phyloP scores from a whole-genome alignment of 2,888 invertebrate genomes.

The Clostera curtula region DNA sequence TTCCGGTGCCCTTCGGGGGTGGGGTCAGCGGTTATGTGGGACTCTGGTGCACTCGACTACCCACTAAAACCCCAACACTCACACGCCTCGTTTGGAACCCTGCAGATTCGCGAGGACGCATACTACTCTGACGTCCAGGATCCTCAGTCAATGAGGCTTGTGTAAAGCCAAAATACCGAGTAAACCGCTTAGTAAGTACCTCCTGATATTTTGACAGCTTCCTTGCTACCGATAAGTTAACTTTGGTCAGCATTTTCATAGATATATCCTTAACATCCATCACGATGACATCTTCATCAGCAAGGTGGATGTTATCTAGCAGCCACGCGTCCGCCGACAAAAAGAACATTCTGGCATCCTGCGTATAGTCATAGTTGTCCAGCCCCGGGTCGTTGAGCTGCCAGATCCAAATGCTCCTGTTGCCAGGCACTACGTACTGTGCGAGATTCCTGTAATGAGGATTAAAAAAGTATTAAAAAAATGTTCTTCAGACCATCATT shows the following conservation, averaged over 20 bases:
- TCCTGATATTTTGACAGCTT: slow-evolving; percentile 78
- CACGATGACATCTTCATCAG: slow-evolving; percentile 44
- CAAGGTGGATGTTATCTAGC: slow-evolving; percentile 29
- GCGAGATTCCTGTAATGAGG: slow-evolving; percentile 54
- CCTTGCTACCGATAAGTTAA: slow-evolving; percentile 78
- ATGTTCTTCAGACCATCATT: too few species aligned
- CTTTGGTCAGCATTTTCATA: slow-evolving; percentile 67
- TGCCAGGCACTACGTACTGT: slow-evolving; percentile 34
- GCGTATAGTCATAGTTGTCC: slow-evolving; percentile 48
- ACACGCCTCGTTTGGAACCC: too few species aligned
- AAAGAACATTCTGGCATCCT: slow-evolving; percentile 49
- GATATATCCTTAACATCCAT: slow-evolving; percentile 56
- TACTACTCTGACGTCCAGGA: too few species aligned
- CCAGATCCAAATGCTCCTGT: slow-evolving; percentile 54
- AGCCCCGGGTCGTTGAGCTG: slow-evolving; percentile 62
- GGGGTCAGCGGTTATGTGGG: too few species aligned
- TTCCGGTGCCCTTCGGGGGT: too few species aligned
- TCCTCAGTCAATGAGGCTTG: not conserved
- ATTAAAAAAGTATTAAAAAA: too few species aligned
- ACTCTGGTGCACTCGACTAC: too few species aligned
- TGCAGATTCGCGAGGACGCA: too few species aligned
- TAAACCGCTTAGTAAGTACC: slow-evolving; percentile 28
- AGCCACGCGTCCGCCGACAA: slow-evolving; percentile 47
- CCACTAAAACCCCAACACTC: too few species aligned
- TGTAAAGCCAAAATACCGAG: not conserved